Evolutionary conservation across 1,140 invertebrate genomes (phyloP).

Genomic region (Diploscapter pachys): DNA sequence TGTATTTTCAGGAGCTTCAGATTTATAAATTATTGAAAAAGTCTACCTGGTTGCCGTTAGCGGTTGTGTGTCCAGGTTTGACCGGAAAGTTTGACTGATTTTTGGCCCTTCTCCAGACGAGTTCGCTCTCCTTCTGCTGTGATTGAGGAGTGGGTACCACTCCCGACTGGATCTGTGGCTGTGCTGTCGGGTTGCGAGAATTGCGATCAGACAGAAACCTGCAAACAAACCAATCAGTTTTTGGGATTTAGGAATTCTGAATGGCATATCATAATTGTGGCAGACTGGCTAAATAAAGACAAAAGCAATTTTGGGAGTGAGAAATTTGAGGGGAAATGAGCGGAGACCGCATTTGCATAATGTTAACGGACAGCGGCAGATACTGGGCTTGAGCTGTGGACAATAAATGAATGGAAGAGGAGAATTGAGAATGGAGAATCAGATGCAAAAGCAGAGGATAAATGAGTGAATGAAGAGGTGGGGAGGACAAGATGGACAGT

Average conservation of each 20-base stretch:
- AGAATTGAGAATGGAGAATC: too few species aligned
- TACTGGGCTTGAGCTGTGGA: too few species aligned
- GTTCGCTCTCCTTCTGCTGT: constrained; percentile 6
- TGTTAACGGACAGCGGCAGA: too few species aligned
- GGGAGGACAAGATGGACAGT: too few species aligned
- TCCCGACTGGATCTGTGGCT: constrained; percentile 6
- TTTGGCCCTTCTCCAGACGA: constrained; percentile 25
- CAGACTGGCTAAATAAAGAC: background rate
- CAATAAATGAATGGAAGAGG: too few species aligned
- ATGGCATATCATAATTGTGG: background rate
- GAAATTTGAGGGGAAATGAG: background rate
- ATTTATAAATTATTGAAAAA: background rate
- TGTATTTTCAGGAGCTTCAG: background rate
- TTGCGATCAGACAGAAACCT: background rate
- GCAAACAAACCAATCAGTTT: background rate
- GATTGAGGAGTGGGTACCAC: background rate
- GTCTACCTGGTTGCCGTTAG: background rate
- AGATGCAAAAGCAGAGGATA: too few species aligned
- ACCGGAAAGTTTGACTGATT: background rate
- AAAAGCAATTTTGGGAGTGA: constrained; percentile 6
- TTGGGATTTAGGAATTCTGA: background rate
- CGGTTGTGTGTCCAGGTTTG: background rate
- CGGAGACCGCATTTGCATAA: too few species aligned
- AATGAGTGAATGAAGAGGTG: too few species aligned
- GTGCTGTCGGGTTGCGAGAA: constrained; percentile 1